Evolutionary conservation across 2,888 invertebrate genomes (phyloP).

Genomic region (Eristalis arbustorum): DNA sequence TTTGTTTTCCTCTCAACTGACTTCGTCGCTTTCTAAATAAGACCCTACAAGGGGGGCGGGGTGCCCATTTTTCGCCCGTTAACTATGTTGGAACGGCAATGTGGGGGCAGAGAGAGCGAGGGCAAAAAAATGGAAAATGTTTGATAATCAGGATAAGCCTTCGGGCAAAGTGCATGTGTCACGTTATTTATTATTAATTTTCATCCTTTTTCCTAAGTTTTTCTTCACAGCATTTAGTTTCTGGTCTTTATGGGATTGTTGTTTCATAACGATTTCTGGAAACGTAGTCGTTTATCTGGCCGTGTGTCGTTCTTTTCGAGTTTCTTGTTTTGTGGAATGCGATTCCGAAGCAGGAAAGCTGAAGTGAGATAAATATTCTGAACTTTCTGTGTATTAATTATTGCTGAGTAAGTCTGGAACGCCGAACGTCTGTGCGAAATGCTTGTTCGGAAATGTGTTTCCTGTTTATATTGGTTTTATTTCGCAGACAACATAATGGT

Average conservation of each 20-base stretch:
- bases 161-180: conserved; percentile 54
- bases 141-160: conserved; percentile 64
- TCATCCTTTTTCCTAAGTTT: conserved; percentile 3
- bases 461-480: neutral
- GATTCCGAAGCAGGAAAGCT: neutral
- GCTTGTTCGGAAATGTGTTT: neutral
- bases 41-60: neutral
- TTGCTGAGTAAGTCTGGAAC: neutral
- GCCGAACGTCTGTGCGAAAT: neutral
- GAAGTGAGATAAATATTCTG: neutral
- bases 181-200: conserved; percentile 51
- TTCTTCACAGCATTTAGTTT: neutral
- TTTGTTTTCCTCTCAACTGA: conserved; percentile 57
- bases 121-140: conserved; percentile 13
- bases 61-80: conserved; percentile 16
- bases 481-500: neutral
- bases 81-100: conserved; percentile 14
- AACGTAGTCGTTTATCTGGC: neutral
- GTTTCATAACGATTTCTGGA: neutral
- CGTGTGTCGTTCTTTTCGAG: neutral
- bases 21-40: conserved; percentile 49
- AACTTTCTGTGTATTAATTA: conserved; percentile 7
- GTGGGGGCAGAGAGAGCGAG: neutral
- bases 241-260: neutral
- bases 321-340: neutral